Percentiles rank a stretch among this genome's conserved stretches.
Conservation (phyloP, 2,113 vertebrate genomes). For the Bombycilla garrulus region DNA sequence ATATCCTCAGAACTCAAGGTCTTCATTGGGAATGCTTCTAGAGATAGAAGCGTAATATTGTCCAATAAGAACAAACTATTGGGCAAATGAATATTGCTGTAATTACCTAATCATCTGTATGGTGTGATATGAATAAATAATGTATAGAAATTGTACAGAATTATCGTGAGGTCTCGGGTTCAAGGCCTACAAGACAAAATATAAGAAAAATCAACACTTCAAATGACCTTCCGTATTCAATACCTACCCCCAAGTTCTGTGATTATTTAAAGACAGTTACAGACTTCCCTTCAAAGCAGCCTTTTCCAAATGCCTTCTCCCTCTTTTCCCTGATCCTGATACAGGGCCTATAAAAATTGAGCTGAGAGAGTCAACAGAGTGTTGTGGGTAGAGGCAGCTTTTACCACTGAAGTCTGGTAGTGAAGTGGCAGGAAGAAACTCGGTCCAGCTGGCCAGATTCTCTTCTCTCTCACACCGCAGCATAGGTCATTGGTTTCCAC, state of each 20-base stretch:
- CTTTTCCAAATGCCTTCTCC: neutral
- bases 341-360: neutral
- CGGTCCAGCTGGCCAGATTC: neutral
- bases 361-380: neutral
- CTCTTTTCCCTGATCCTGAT: neutral
- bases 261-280: neutral
- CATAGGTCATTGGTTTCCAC: neutral
- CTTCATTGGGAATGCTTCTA: slow-evolving; percentile 39
- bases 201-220: neutral
- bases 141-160: neutral
- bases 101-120: neutral
- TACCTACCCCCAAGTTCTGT: neutral
- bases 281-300: neutral
- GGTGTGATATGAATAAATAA: neutral
- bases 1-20: neutral
- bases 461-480: neutral
- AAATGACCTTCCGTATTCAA: neutral
- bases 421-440: neutral
- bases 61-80: neutral
- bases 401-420: neutral
- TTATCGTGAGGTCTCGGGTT: neutral
- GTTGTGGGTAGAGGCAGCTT: neutral
- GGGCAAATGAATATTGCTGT: neutral
- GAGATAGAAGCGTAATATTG: neutral
- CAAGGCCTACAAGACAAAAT: neutral